Percentiles rank a stretch among this genome's conserved stretches.
Evolutionary conservation across 2,888 invertebrate species (phyloP).

Genomic region (Gymnocheta viridis): DNA sequence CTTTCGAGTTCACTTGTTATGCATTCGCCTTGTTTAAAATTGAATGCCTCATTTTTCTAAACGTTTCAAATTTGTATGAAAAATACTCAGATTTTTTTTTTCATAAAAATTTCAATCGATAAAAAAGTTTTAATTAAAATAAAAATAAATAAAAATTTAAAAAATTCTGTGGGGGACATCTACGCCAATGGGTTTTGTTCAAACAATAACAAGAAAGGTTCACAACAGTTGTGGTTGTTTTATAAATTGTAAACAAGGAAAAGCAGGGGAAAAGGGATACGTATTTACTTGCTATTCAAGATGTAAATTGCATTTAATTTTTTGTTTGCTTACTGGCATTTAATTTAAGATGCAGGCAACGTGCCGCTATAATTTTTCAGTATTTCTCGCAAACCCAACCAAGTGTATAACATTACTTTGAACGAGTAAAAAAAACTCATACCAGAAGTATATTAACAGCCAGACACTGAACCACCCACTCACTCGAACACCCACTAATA

Average conservation of each 20-base stretch:
- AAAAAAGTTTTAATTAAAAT: too few relatives aligned
- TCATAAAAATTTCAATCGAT: too few relatives aligned
- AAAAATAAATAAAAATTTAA: too few relatives aligned
- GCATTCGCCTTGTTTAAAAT: too few relatives aligned
- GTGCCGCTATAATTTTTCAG: conserved; percentile 69
- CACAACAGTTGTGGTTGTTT: conserved; percentile 14
- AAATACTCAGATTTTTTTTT: too few relatives aligned
- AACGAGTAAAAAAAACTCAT: conserved; percentile 1
- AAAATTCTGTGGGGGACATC: too few relatives aligned
- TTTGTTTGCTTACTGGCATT: conserved; percentile 33
- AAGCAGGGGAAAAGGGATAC: not conserved
- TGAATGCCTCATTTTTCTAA: too few relatives aligned
- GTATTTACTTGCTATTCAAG: conserved; percentile 15
- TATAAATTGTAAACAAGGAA: not conserved
- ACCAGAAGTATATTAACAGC: not conserved
- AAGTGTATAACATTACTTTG: conserved; percentile 64
- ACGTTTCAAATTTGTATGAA: too few relatives aligned
- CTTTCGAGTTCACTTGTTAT: too few relatives aligned
- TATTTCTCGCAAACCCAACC: conserved; percentile 60
- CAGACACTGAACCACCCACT: not conserved
- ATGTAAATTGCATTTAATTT: conserved; percentile 47
- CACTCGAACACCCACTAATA: conserved; percentile 27
- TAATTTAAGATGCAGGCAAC: conserved; percentile 69
- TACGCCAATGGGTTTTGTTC: too few relatives aligned
- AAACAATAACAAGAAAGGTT: not conserved